These are phyloP conservation scores for Rhabdomys dilectus DNA, from an alignment of 2,113 vertebrate species.

Conservation along the genomic window DNA sequence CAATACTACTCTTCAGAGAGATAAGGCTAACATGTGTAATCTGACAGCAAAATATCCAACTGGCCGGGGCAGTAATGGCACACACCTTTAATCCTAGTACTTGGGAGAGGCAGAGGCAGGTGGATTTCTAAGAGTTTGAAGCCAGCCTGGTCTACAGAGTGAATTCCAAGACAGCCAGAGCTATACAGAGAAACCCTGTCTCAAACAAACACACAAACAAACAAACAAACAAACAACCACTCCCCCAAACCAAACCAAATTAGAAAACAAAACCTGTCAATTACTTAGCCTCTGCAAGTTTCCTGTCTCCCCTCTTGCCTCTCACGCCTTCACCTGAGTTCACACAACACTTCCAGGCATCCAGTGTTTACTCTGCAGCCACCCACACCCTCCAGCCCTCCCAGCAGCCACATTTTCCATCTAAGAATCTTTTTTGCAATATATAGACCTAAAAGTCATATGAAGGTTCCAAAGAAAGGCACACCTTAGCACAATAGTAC, in stretches of 20 bases:
- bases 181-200: not conserved
- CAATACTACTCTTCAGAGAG: not conserved
- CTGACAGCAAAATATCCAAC: not conserved
- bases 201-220: not conserved
- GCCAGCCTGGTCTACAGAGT: not conserved
- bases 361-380: slow-evolving; percentile 16
- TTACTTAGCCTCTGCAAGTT: slow-evolving; percentile 13
- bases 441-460: slow-evolving; percentile 20
- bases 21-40: slow-evolving; percentile 31
- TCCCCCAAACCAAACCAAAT: not conserved
- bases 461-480: not conserved
- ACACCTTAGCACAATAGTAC: not conserved
- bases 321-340: not conserved
- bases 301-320: not conserved
- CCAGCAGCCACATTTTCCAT: slow-evolving; percentile 19
- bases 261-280: not conserved
- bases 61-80: not conserved
- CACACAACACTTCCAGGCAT: not conserved
- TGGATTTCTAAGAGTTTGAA: not conserved
- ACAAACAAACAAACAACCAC: not conserved
- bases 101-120: not conserved
- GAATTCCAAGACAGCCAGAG: not conserved
- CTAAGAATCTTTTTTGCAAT: slow-evolving; percentile 54
- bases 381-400: not conserved
- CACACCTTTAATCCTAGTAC: not conserved